phyloP scores from a whole-genome alignment of 2,888 invertebrate species.

The Caenorhabditis zanzibari region DNA sequence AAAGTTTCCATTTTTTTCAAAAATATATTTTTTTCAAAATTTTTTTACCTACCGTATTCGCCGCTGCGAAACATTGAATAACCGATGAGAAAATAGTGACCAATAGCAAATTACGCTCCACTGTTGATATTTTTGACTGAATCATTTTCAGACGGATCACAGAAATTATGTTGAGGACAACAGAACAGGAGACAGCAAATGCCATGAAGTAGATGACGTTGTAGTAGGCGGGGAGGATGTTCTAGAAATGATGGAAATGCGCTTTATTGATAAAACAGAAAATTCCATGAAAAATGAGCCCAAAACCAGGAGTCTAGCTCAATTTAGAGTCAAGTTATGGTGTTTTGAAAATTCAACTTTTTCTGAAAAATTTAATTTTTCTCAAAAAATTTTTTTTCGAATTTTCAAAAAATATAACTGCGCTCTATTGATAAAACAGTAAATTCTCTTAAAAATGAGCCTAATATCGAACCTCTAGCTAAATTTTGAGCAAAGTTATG shows the following conservation, averaged over 20 bases:
- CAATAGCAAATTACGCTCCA: conserved; percentile 41
- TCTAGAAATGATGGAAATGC: conserved; percentile 19
- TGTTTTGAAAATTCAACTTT: neutral
- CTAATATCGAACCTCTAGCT: neutral
- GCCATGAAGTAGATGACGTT: conserved; percentile 53
- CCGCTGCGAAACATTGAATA: conserved; percentile 44
- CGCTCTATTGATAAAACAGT: neutral
- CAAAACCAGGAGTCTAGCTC: too few relatives aligned
- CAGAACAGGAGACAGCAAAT: conserved; percentile 14
- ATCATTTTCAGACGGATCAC: conserved; percentile 47
- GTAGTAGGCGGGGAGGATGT: conserved; percentile 47
- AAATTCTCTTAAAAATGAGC: neutral
- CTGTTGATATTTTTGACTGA: conserved; percentile 25
- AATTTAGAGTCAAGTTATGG: neutral
- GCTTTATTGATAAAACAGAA: too few relatives aligned
- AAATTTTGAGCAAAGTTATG: neutral
- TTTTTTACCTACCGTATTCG: conserved; percentile 34
- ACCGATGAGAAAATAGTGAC: conserved; percentile 38
- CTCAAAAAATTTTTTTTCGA: too few relatives aligned
- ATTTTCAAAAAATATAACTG: too few relatives aligned
- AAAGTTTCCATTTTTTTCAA: too few relatives aligned
- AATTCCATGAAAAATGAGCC: neutral
- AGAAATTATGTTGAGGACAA: conserved; percentile 18
- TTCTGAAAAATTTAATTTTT: too few relatives aligned
- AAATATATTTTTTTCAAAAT: too few relatives aligned